Conservation (phyloP, 2,113 vertebrate species). For the Osmerus eperlanus region DNA sequence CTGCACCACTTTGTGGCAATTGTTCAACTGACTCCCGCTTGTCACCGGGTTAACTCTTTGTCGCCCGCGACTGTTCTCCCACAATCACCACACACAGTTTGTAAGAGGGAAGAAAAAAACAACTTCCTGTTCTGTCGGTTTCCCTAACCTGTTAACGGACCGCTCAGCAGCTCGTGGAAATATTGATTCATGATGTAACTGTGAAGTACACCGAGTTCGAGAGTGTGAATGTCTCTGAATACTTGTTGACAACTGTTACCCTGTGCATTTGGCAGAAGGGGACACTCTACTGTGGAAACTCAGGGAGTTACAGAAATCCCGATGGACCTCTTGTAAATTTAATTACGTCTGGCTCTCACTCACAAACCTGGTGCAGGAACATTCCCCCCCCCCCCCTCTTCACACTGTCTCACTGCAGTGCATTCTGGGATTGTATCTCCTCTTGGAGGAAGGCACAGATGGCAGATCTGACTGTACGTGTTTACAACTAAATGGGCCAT, state of each 20-base stretch:
- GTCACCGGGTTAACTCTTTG: not conserved
- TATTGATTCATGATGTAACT: not conserved
- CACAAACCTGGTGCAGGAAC: conserved; percentile 43
- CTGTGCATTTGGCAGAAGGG: not conserved
- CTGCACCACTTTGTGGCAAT: conserved; percentile 13
- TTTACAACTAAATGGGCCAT: conserved; percentile 60
- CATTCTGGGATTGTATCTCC: conserved; percentile 54
- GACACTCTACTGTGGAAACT: not conserved
- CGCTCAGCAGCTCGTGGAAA: not conserved
- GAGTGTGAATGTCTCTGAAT: not conserved
- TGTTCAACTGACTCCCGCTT: conserved; percentile 7
- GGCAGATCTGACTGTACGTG: conserved; percentile 55
- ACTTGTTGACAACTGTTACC: conserved; percentile 1
- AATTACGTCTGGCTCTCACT: conserved; percentile 52
- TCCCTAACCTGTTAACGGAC: not conserved
- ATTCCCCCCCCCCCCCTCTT: conserved; percentile 51
- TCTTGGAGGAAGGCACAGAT: conserved; percentile 57
- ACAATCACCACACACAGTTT: not conserved
- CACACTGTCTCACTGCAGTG: conserved; percentile 47
- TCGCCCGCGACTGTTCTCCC: no score
- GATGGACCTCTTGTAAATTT: conserved; percentile 43
- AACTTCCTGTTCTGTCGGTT: not conserved
- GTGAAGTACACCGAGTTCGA: not conserved
- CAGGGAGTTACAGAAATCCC: conserved; percentile 17
- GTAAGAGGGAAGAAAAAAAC: not conserved